Evolutionary conservation across 2,113 vertebrate genomes (phyloP).

Genomic region (Gambusia affinis): DNA sequence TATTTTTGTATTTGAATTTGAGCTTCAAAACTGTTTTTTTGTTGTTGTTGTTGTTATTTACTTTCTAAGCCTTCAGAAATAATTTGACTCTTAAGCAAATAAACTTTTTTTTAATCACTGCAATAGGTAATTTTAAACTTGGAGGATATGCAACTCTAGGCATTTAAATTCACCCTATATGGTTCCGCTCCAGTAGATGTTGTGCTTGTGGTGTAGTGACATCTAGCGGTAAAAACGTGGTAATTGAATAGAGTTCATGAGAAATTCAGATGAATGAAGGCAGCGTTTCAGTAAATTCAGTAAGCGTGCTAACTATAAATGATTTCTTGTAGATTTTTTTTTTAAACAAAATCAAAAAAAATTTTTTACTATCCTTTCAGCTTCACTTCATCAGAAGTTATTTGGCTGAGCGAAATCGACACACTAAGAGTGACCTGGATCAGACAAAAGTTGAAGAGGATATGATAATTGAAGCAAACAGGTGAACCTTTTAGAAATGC

Average conservation of each 20-base stretch:
- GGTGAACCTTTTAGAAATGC: conserved; percentile 63
- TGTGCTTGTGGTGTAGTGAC: conserved; percentile 19
- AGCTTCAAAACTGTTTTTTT: too few relatives aligned
- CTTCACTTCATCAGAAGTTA: conserved; percentile 89
- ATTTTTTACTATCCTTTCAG: conserved; percentile 65
- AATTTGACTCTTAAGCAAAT: background rate
- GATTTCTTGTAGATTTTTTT: background rate
- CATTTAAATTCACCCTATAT: background rate
- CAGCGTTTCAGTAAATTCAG: background rate
- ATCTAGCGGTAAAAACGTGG: conserved; percentile 51
- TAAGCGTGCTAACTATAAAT: background rate
- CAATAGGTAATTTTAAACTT: background rate
- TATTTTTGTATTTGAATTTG: too few relatives aligned
- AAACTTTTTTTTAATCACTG: background rate
- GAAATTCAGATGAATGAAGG: background rate
- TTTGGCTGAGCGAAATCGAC: conserved; percentile 76
- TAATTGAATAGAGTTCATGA: background rate
- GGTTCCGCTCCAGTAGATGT: too few relatives aligned
- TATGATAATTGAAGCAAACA: conserved; percentile 85
- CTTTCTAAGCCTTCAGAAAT: background rate
- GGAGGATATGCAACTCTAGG: background rate
- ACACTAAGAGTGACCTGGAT: conserved; percentile 39
- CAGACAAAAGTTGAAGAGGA: conserved; percentile 80
- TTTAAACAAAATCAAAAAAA: background rate
- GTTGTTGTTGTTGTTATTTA: too few relatives aligned